Conservation (phyloP, 1,140 invertebrate genomes). For the Drosophila kurseongensis region DNA sequence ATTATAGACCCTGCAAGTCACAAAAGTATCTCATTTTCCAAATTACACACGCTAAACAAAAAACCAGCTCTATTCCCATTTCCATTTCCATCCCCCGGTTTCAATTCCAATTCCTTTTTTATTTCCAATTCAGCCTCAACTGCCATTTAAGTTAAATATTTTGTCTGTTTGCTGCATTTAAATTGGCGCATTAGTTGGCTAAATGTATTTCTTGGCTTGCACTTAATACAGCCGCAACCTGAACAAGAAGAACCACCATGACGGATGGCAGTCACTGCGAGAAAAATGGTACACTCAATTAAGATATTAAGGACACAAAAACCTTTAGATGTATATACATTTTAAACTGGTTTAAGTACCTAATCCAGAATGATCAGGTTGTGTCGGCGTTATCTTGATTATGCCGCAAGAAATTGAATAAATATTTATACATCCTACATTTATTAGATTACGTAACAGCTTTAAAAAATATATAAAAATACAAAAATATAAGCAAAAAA, state of each 20-base stretch:
- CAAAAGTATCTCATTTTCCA: conserved; percentile 79
- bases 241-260: conserved; percentile 60
- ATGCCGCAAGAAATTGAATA: conserved; percentile 37
- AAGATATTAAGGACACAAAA: too few relatives aligned
- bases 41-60: conserved; percentile 63
- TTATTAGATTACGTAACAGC: too few relatives aligned
- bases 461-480: too few relatives aligned
- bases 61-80: conserved; percentile 31
- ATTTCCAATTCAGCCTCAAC: conserved; percentile 61
- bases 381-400: conserved; percentile 27
- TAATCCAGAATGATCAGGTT: conserved; percentile 18
- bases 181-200: conserved; percentile 77
- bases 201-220: conserved; percentile 67
- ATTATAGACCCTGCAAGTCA: conserved; percentile 70
- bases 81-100: conserved; percentile 21
- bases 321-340: too few relatives aligned
- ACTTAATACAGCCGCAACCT: conserved; percentile 42
- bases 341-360: conserved; percentile 23
- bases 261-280: conserved; percentile 53
- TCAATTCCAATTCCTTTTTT: conserved; percentile 48
- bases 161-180: conserved; percentile 77
- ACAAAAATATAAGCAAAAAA: too few relatives aligned
- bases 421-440: conserved; percentile 15
- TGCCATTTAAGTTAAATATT: conserved; percentile 79
- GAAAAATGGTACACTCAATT: conserved; percentile 1